Conservation (phyloP, 2,797 vertebrate genomes). For the Gallirallus australis region DNA sequence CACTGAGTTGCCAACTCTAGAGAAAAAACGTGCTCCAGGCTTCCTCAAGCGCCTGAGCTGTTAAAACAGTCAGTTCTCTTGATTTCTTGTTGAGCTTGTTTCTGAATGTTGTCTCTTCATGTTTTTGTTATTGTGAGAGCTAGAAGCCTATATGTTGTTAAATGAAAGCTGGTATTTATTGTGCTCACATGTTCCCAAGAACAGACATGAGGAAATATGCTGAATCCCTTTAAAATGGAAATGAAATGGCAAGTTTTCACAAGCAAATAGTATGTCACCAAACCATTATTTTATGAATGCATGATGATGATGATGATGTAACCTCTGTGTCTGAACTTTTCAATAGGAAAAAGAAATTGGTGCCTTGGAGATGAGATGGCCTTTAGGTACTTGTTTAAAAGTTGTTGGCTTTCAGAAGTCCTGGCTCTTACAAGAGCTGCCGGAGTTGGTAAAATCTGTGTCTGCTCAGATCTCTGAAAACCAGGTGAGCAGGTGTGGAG, state of each 20-base stretch:
- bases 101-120: neutral
- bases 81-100: neutral
- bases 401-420: neutral
- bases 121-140: neutral
- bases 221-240: neutral
- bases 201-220: neutral
- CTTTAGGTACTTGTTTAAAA: neutral
- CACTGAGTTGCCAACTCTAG: neutral
- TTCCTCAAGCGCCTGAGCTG: neutral
- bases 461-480: neutral
- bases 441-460: neutral
- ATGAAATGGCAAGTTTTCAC: neutral
- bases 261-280: neutral
- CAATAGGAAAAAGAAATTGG: neutral
- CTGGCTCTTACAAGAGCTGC: neutral
- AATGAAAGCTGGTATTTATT: neutral
- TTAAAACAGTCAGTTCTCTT: neutral
- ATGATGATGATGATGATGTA: neutral
- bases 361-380: neutral
- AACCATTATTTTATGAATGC: neutral
- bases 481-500: too few relatives aligned
- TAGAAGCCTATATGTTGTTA: neutral
- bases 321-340: neutral
- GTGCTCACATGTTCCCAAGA: neutral
- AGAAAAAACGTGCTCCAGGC: neutral